A percentile compares a stretch with the other conserved stretches of the same genome.
Conservation (phyloP, 2,888 invertebrate genomes). For the Pyrochroa serraticornis region DNA sequence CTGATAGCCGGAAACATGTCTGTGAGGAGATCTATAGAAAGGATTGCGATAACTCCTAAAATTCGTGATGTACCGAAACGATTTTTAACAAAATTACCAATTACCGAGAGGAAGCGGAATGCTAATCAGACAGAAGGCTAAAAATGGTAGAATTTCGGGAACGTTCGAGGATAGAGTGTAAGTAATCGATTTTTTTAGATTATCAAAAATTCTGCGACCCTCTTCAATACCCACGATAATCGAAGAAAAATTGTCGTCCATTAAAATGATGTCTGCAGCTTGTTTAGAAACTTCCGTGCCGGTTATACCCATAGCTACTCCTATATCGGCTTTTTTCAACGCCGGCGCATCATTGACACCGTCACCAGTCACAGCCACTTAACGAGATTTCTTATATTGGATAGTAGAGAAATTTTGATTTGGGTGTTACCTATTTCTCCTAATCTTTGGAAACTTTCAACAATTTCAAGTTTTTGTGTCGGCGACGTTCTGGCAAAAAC, state of each 20-base stretch:
- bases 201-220: constrained; percentile 82
- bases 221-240: constrained; percentile 86
- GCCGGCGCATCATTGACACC: constrained; percentile 90
- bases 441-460: constrained; percentile 80
- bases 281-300: constrained; percentile 83
- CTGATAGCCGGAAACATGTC: constrained; percentile 83
- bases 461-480: constrained; percentile 65
- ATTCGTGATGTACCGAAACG: constrained; percentile 17
- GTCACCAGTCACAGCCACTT: constrained; percentile 87
- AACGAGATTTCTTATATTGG: constrained; percentile 64
- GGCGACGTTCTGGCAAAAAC: constrained; percentile 67
- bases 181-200: constrained; percentile 83
- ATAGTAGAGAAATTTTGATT: too few relatives aligned
- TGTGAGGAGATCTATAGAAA: constrained; percentile 79
- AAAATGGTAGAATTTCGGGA: constrained; percentile 82
- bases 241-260: constrained; percentile 88
- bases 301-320: constrained; percentile 79
- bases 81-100: constrained; percentile 44
- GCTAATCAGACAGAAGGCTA: constrained; percentile 73
- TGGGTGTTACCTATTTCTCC: constrained; percentile 70
- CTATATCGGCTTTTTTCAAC: constrained; percentile 80
- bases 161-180: constrained; percentile 84
- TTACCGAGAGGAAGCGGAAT: constrained; percentile 75
- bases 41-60: constrained; percentile 65
- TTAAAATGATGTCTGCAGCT: constrained; percentile 86